phyloP scores from a whole-genome alignment of 2,113 vertebrate genomes.

The Brienomyrus longianalis region DNA sequence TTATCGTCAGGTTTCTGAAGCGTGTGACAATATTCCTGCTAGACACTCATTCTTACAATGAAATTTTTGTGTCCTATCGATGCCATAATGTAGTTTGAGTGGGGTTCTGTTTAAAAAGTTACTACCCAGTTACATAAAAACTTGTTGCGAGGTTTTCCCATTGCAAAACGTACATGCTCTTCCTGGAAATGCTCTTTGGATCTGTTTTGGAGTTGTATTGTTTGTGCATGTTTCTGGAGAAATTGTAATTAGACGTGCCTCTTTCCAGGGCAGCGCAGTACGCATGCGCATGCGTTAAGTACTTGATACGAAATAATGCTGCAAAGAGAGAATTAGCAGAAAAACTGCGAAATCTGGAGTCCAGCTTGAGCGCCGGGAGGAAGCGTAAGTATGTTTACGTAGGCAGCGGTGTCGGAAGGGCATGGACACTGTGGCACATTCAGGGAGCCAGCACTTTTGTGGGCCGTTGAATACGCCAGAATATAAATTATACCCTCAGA shows the following conservation, averaged over 20 bases:
- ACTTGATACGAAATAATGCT: slow-evolving; percentile 71
- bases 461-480: not conserved
- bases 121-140: not conserved
- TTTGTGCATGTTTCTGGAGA: not conserved
- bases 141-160: not conserved
- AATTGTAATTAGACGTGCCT: slow-evolving; percentile 26
- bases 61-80: not conserved
- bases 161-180: not conserved
- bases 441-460: not conserved
- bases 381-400: slow-evolving; percentile 75
- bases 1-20: not conserved
- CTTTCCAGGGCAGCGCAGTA: slow-evolving; percentile 84
- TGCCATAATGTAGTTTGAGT: not conserved
- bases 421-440: not conserved
- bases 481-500: not conserved
- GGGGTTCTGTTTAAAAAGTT: not conserved
- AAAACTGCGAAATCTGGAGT: slow-evolving; percentile 79
- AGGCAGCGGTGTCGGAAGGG: not conserved
- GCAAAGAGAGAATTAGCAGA: slow-evolving; percentile 62
- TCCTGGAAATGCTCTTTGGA: not conserved
- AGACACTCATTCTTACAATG: not conserved
- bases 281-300: slow-evolving; percentile 76
- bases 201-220: not conserved
- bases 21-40: not conserved
- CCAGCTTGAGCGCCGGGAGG: slow-evolving; percentile 81